Evolutionary conservation across 2,113 vertebrate genomes (phyloP).

Genomic region (Macrotus californicus): DNA sequence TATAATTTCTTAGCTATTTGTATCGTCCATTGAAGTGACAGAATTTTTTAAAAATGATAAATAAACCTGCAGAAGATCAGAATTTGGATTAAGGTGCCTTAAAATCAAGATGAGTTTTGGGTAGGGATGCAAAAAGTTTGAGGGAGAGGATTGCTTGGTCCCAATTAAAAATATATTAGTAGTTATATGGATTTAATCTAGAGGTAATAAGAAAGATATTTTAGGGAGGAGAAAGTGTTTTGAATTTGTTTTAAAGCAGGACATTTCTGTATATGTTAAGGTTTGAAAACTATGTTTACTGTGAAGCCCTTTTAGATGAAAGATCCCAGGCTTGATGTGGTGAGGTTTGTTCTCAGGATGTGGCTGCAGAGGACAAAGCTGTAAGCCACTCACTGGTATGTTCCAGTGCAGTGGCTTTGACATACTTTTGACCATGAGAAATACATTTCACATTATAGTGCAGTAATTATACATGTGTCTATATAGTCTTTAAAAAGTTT

Average conservation of each 20-base stretch:
- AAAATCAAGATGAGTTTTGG: slow-evolving; percentile 20
- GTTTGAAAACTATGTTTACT: neutral
- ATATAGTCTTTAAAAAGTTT: neutral
- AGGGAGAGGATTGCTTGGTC: neutral
- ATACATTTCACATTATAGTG: neutral
- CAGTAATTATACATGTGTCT: neutral
- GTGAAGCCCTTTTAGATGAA: neutral
- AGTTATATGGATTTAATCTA: neutral
- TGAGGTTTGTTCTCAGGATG: slow-evolving; percentile 14
- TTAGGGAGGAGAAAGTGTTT: slow-evolving; percentile 2
- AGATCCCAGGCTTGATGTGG: slow-evolving; percentile 1
- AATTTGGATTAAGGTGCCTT: slow-evolving; percentile 26
- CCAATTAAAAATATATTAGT: neutral
- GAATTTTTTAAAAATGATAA: neutral
- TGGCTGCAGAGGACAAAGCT: neutral
- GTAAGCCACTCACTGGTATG: neutral
- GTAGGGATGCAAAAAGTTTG: neutral
- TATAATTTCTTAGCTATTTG: slow-evolving; percentile 27
- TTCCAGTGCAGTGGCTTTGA: neutral
- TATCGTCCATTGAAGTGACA: neutral
- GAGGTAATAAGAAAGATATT: neutral
- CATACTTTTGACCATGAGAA: neutral
- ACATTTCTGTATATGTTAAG: slow-evolving; percentile 21
- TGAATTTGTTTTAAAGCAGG: slow-evolving; percentile 21
- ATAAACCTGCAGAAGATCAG: neutral